Conservation (phyloP, 2,888 invertebrate genomes). For the Pyrocoelia pectoralis region DNA sequence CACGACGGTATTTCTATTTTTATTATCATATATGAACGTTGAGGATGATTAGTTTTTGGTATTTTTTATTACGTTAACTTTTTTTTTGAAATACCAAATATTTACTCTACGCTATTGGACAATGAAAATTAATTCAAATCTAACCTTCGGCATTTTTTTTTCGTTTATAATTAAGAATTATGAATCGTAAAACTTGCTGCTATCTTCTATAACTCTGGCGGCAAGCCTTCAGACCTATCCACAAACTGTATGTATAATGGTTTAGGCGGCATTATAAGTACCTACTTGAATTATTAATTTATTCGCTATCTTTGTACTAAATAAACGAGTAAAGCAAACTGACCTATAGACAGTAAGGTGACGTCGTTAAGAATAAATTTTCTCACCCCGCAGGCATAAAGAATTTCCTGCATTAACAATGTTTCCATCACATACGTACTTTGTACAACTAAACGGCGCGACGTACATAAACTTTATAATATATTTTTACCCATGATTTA, state of each 20-base stretch:
- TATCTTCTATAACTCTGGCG: slow-evolving; percentile 6
- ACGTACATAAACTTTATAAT: too few species aligned
- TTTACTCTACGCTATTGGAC: not conserved
- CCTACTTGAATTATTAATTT: not conserved
- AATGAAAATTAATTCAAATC: slow-evolving; percentile 9
- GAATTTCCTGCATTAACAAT: too few species aligned
- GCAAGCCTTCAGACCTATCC: not conserved
- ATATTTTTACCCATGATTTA: too few species aligned
- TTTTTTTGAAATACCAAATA: slow-evolving; percentile 8
- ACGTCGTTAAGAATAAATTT: too few species aligned
- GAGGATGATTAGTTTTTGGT: slow-evolving; percentile 25
- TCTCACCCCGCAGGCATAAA: too few species aligned
- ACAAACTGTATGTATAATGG: not conserved
- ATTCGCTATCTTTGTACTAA: slow-evolving; percentile 1
- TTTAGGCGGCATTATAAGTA: not conserved
- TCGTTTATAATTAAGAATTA: slow-evolving; percentile 7
- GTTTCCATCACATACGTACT: too few species aligned
- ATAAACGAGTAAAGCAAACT: not conserved
- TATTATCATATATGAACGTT: slow-evolving; percentile 25
- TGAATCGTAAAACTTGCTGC: slow-evolving; percentile 5
- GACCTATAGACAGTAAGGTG: not conserved
- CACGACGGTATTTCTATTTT: slow-evolving; percentile 31
- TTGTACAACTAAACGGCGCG: too few species aligned
- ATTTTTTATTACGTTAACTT: slow-evolving; percentile 12
- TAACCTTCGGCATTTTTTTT: not conserved